Evolutionary conservation across 2,797 vertebrate genomes (phyloP), one percentile per base, ranked within the genome.

Genomic region (Thalassophryne amazonica): DNA sequence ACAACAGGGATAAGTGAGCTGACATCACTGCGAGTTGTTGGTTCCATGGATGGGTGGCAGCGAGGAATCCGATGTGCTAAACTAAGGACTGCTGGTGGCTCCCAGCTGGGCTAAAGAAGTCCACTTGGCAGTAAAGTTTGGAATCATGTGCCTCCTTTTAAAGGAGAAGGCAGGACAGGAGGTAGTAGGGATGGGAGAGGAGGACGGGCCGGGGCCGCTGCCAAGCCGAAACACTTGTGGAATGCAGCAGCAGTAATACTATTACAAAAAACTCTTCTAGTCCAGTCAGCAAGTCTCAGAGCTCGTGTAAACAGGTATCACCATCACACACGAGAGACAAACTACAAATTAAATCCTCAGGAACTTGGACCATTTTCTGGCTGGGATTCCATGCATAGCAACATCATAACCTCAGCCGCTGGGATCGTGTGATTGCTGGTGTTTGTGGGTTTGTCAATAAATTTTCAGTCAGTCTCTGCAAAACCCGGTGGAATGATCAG

Each of bases 111-210:
- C 34, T 45, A 35, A 23, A 83, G 67, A 77, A 68, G 53, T 56
- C 61, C 47, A 23, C 62, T 76, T 84, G 83, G 78, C 78, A 81
- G 69, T 15, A 3, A 57, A 43, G 38, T 47, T 4, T 13, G n/a
- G 66, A 84, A 73, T 88, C 81, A 84, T 78, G 78, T 79, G 81
- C 76, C 80, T 82, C 74, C 73, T 49, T 85, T 83, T 81, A 78
- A 83, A 83, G 61, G 71, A 75, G 66, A 50, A 37, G 52, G 63
- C 36, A 56, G 73, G 48, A 63, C 56, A 66, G 41, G 40, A 61
- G 60, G 63, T 54, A 12, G 20, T 19, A 27, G 7, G 42, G 22
- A 56, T 58, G 50, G 34, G 29, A 52, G 49, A 57, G 69, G 20
- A 60, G 59, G 29, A 36, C 42, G 73, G 66, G 54, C 53, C 2